phyloP scores from a whole-genome alignment of 2,888 invertebrate genomes.

The Perizoma affinitatum region DNA sequence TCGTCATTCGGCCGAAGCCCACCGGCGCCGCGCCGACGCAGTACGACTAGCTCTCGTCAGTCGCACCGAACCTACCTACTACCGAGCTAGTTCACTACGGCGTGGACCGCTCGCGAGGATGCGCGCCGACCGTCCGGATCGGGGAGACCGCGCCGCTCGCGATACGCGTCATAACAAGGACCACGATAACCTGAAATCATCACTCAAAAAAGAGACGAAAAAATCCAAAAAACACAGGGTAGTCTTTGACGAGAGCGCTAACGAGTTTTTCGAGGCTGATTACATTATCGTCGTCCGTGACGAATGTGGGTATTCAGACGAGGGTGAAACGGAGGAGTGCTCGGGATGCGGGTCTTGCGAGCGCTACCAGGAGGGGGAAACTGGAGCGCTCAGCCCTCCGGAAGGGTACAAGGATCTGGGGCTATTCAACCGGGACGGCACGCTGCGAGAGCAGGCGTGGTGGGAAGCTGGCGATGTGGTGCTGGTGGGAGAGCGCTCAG shows the following conservation, averaged over 20 bases:
- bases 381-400: constrained; percentile 94
- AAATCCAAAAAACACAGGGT: constrained; percentile 91
- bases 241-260: constrained; percentile 94
- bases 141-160: constrained; percentile 65
- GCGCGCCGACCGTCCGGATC: constrained; percentile 75
- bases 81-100: constrained; percentile 51
- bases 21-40: constrained; percentile 26
- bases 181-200: constrained; percentile 87
- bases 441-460: constrained; percentile 83
- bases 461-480: constrained; percentile 85
- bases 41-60: constrained; percentile 20
- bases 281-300: constrained; percentile 95
- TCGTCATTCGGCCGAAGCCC: constrained; percentile 43
- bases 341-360: constrained; percentile 82
- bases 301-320: constrained; percentile 92
- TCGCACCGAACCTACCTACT: constrained; percentile 32
- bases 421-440: constrained; percentile 82
- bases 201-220: constrained; percentile 88
- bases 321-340: constrained; percentile 90
- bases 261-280: constrained; percentile 96
- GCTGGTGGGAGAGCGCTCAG: constrained; percentile 81
- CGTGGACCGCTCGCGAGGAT: constrained; percentile 73
- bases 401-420: constrained; percentile 96
- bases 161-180: constrained; percentile 85
- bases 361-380: constrained; percentile 88